A percentile compares a stretch with the other conserved stretches of the same genome.
These are phyloP conservation scores for Pandemis cinnamomeana DNA, from an alignment of 2,888 invertebrate species.

Conservation along the genomic window DNA sequence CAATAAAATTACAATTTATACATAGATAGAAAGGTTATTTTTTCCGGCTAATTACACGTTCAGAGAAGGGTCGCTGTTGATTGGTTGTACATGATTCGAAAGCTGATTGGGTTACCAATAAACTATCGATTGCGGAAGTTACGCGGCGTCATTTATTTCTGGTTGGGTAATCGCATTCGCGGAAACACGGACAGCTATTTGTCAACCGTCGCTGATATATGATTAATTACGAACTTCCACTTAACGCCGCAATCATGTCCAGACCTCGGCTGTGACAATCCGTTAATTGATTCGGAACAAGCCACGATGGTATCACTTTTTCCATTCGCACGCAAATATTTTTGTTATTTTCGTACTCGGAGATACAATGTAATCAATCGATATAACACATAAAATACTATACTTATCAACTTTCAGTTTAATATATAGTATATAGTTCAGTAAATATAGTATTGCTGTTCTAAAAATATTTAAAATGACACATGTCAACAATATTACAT, in stretches of 20 bases:
- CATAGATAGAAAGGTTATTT: conserved; percentile 31
- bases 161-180: conserved; percentile 62
- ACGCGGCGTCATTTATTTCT: conserved; percentile 53
- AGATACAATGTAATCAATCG: too few relatives aligned
- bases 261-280: conserved; percentile 13
- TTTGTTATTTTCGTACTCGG: not conserved
- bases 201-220: conserved; percentile 72
- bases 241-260: conserved; percentile 21
- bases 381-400: too few relatives aligned
- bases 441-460: not conserved
- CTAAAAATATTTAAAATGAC: not conserved
- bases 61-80: conserved; percentile 51
- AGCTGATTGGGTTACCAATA: conserved; percentile 69
- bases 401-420: too few relatives aligned
- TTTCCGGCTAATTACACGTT: conserved; percentile 51
- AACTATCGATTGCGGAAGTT: conserved; percentile 65
- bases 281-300: conserved; percentile 21
- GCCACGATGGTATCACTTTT: conserved; percentile 29
- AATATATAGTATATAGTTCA: too few relatives aligned
- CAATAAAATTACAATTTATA: not conserved
- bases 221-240: conserved; percentile 68
- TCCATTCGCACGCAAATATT: not conserved
- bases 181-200: conserved; percentile 75
- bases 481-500: not conserved
- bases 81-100: conserved; percentile 66